A percentile compares a stretch with the other conserved stretches of the same genome.
These are phyloP conservation scores for Platycheirus rosarum DNA, from an alignment of 2,888 invertebrate genomes.

Conservation along the genomic window DNA sequence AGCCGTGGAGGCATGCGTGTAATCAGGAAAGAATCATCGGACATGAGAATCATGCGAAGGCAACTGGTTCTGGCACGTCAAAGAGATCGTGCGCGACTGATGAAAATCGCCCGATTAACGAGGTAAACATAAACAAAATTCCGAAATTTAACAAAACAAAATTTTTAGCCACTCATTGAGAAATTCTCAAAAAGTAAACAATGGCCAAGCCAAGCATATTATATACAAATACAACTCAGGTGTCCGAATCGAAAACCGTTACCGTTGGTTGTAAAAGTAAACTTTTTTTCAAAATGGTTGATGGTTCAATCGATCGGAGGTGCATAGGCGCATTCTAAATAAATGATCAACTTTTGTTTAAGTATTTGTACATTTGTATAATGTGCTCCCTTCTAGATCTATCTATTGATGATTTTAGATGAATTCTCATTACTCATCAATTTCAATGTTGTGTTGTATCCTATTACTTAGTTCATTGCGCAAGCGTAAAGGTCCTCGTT, in stretches of 20 bases:
- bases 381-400: constrained; percentile 61
- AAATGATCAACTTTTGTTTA: constrained; percentile 44
- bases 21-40: constrained; percentile 80
- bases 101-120: constrained; percentile 82
- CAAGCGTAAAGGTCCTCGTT: constrained; percentile 80
- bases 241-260: constrained; percentile 40
- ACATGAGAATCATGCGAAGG: constrained; percentile 81
- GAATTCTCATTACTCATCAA: constrained; percentile 66
- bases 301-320: constrained; percentile 29
- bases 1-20: constrained; percentile 79
- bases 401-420: constrained; percentile 49
- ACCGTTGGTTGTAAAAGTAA: constrained; percentile 40
- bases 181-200: constrained; percentile 46
- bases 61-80: constrained; percentile 81
- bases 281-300: constrained; percentile 36
- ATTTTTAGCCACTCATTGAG: constrained; percentile 61
- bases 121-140: constrained; percentile 79
- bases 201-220: constrained; percentile 22
- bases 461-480: constrained; percentile 80
- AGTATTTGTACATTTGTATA: constrained; percentile 63
- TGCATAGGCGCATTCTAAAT: background rate
- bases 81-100: constrained; percentile 81
- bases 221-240: constrained; percentile 28
- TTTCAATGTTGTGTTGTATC: constrained; percentile 73
- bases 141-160: constrained; percentile 71